Conservation (phyloP, 2,888 invertebrate genomes). For the Heterodera filipjevi region DNA sequence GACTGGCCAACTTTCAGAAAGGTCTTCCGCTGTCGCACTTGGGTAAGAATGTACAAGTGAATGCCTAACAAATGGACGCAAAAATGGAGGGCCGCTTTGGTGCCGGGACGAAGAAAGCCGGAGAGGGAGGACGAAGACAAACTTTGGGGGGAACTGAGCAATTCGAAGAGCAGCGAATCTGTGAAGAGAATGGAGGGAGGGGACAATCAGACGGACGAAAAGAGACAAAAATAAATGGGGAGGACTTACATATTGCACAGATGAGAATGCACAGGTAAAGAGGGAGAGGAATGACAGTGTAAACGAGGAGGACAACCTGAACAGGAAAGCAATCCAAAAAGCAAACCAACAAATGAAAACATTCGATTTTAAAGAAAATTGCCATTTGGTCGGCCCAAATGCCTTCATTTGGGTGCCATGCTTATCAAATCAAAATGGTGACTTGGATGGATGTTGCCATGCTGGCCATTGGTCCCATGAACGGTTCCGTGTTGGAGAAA, state of each 20-base stretch:
- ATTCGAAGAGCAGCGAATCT: constrained; percentile 22
- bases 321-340: constrained; percentile 65
- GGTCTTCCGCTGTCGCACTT: constrained; percentile 87
- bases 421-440: no score
- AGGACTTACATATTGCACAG: constrained; percentile 79
- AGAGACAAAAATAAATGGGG: constrained; percentile 66
- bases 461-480: constrained; percentile 66
- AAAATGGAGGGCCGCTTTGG: constrained; percentile 73
- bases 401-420: no score
- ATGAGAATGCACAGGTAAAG: constrained; percentile 82
- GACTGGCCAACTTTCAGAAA: constrained; percentile 95
- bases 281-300: constrained; percentile 89
- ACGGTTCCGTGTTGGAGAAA: constrained; percentile 57
- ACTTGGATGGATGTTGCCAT: constrained; percentile 64
- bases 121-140: not conserved
- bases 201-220: constrained; percentile 74
- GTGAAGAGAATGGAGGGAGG: not conserved
- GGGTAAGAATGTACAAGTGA: constrained; percentile 84
- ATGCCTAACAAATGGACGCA: constrained; percentile 89
- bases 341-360: no score
- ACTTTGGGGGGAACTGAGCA: constrained; percentile 15
- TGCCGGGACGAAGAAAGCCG: constrained; percentile 35
- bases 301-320: constrained; percentile 85
- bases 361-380: constrained; percentile 21
- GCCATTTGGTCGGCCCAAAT: not conserved